Conservation (phyloP, 2,797 vertebrate species). For the Eremophila alpestris region DNA sequence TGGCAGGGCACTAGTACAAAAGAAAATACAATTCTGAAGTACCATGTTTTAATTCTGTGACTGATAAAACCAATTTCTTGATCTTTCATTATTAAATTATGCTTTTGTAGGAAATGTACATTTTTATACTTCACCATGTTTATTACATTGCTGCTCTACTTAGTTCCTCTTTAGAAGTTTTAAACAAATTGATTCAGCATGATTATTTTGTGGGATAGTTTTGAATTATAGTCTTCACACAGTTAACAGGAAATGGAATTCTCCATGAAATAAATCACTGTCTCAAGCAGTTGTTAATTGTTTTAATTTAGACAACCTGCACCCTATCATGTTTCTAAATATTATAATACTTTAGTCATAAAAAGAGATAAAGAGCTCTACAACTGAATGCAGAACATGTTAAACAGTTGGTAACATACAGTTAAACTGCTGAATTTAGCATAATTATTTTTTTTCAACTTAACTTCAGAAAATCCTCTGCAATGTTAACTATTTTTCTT, state of each 20-base stretch:
- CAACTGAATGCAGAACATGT: not conserved
- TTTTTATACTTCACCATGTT: not conserved
- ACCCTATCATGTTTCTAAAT: not conserved
- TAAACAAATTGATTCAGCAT: not conserved
- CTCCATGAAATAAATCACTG: not conserved
- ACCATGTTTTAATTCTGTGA: slow-evolving; percentile 30
- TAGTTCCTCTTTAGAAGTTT: not conserved
- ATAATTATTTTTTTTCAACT: not conserved
- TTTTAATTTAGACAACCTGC: not conserved
- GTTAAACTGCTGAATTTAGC: not conserved
- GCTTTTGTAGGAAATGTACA: not conserved
- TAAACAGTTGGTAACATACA: not conserved
- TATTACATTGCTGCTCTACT: not conserved
- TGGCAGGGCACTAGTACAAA: slow-evolving; percentile 53
- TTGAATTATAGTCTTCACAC: not conserved
- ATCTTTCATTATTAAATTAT: slow-evolving; percentile 23
- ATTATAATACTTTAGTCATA: not conserved
- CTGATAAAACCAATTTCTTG: slow-evolving; percentile 38
- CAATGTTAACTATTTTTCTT: not conserved
- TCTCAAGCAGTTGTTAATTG: not conserved
- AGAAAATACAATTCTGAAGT: slow-evolving; percentile 63
- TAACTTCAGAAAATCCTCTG: slow-evolving; percentile 36
- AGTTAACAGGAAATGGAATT: not conserved
- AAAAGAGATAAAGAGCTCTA: not conserved
- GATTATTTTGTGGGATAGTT: not conserved